Base-by-base conservation (phyloP, 1,140 invertebrate species). In the Diorhabda sublineata region DNA sequence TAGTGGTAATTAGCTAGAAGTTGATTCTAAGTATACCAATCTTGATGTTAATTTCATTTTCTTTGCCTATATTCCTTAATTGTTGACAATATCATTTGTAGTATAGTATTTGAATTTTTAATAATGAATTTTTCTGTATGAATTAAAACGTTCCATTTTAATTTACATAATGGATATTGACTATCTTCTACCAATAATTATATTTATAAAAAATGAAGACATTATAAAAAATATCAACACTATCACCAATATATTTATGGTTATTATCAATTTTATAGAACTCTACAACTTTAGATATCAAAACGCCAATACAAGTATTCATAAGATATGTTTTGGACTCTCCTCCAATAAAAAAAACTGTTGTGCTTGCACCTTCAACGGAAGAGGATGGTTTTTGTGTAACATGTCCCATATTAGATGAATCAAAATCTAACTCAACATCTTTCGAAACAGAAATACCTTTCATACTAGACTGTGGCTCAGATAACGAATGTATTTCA, bases 401-500 rank as follows among this genome's bases (percentile, higher is more conserved):
- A 41, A 56, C 9, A 9, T 42, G 64, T 42, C 64, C 64, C 5
- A 41, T 63, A 57, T 43, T 65, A 52, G 52, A 42, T 41, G 9
- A 8, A 9, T 57, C 4, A 41, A 41, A 5, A 47, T 65, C 64
- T n/a, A 65, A 43, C 41, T n/a, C 57, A 56, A 58, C 47, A 2
- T n/a, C n/a, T 44, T 65, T 42, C 43, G 61, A 62, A 57, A 57
- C 47, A 8, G 47, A 8, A 7, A 42, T 65, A 43, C 64, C 52
- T 2, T 65, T 65, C 42, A 65, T 41, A 3, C 41, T 65, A 26
- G 64, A 58, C 58, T 65, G 64, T 58, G 64, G 64, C 11, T 47
- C 45, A 5, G 64, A 65, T 5, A 58, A 65, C 58, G 47, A 58
- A 11, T 65, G 64, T 42, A 42, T 41, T 3, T 65, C 64, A 8